Conservation (phyloP, 1,140 invertebrate species). For the Neelides sp. region DNA sequence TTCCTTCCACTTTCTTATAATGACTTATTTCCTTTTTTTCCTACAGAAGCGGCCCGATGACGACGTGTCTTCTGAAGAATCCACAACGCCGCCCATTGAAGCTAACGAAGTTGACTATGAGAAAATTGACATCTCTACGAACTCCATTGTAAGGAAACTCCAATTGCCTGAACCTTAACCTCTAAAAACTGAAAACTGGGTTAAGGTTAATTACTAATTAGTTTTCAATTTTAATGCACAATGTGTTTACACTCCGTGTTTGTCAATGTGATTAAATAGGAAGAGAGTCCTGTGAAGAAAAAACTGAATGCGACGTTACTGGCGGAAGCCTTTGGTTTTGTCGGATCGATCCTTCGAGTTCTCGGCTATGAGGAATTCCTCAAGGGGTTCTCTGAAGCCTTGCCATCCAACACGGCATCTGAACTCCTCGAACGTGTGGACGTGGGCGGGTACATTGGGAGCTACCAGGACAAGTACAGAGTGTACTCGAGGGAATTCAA, state of each 20-base stretch:
- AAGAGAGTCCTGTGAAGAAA: constrained; percentile 8
- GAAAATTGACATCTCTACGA: constrained; percentile 1
- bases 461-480: constrained; percentile 25
- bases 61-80: constrained; percentile 23
- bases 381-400: constrained; percentile 21
- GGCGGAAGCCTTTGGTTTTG: constrained; percentile 27
- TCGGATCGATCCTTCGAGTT: constrained; percentile 19
- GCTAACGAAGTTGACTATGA: constrained; percentile 9
- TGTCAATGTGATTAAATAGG: not conserved
- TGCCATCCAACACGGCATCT: constrained; percentile 22
- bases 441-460: constrained; percentile 27
- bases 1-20: no score
- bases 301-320: constrained; percentile 27
- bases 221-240: not conserved
- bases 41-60: constrained; percentile 24
- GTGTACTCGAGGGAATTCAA: constrained; percentile 26
- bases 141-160: no score
- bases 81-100: constrained; percentile 8
- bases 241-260: not conserved
- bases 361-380: constrained; percentile 24
- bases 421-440: constrained; percentile 27
- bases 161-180: constrained; percentile 1
- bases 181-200: not conserved
- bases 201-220: not conserved
- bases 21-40: no score